Percentiles rank a stretch among this genome's conserved stretches.
Evolutionary conservation across 2,888 invertebrate species (phyloP).

Genomic region (Himalopsyche kuldschensis): DNA sequence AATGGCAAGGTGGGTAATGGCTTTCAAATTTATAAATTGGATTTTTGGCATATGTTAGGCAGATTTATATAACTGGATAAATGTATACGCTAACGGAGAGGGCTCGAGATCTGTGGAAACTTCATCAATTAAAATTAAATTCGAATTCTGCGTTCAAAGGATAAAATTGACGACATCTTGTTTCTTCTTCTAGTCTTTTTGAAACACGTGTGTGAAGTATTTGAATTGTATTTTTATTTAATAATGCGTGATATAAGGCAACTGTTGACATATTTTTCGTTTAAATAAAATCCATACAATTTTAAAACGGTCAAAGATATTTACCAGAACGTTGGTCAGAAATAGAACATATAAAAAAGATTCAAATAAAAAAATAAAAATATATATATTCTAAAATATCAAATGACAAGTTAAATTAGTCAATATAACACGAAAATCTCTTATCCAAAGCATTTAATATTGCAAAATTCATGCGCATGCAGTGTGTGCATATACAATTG

Average conservation of each 20-base stretch:
- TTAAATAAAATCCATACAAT: no score
- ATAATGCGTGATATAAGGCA: background rate
- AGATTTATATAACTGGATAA: background rate
- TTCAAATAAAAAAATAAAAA: no score
- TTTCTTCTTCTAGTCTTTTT: background rate
- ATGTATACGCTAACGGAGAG: background rate
- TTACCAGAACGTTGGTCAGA: no score
- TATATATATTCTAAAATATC: no score
- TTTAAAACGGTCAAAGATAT: no score
- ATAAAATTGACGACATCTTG: background rate
- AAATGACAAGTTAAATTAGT: no score
- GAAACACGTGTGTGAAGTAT: background rate
- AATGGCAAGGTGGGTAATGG: constrained; percentile 16
- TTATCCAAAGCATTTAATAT: no score
- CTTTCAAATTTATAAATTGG: constrained; percentile 27
- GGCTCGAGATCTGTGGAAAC: background rate
- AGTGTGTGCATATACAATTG: no score
- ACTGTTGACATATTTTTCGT: no score
- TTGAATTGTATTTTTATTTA: background rate
- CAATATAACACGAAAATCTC: no score
- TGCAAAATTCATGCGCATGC: no score
- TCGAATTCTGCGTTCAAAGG: background rate
- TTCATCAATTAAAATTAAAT: background rate
- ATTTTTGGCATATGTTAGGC: constrained; percentile 12
- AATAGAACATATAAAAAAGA: no score